A percentile compares a stretch with the other conserved stretches of the same genome.
Conservation (phyloP, 2,113 vertebrate genomes). For the Aramus guarauna region DNA sequence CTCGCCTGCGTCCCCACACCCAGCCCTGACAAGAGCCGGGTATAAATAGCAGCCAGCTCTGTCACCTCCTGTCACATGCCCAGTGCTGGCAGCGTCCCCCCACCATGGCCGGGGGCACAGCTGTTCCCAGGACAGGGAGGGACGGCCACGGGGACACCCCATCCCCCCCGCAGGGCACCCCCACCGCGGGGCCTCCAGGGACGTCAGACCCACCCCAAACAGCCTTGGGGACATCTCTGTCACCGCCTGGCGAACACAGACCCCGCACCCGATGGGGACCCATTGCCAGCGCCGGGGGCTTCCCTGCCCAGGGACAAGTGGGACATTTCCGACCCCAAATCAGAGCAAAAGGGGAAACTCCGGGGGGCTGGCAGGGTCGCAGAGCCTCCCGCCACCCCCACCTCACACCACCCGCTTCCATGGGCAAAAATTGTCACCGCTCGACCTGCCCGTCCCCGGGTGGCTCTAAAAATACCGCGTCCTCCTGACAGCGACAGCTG, state of each 20-base stretch:
- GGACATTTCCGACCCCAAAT: neutral
- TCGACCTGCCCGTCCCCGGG: neutral
- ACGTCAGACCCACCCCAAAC: neutral
- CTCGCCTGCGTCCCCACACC: neutral
- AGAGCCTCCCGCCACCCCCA: neutral
- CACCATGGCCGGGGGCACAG: neutral
- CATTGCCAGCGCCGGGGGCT: accelerated
- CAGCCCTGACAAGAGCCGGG: neutral
- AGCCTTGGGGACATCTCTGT: accelerated
- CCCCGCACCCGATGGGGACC: accelerated
- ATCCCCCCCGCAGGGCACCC: neutral
- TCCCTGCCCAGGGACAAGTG: neutral
- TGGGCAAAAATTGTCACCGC: neutral
- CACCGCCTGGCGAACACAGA: accelerated
- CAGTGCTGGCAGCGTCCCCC: neutral
- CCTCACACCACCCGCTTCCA: accelerated
- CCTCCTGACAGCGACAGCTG: slow-evolving; percentile 49
- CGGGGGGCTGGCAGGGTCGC: accelerated
- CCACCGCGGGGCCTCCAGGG: neutral
- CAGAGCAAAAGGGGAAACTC: neutral
- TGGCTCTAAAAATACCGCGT: neutral
- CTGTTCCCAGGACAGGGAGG: neutral
- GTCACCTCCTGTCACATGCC: slow-evolving; percentile 46
- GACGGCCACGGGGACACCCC: neutral
- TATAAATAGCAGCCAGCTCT: slow-evolving; percentile 40